Conservation (phyloP, 2,797 vertebrate genomes). For the Hemitrygon akajei region DNA sequence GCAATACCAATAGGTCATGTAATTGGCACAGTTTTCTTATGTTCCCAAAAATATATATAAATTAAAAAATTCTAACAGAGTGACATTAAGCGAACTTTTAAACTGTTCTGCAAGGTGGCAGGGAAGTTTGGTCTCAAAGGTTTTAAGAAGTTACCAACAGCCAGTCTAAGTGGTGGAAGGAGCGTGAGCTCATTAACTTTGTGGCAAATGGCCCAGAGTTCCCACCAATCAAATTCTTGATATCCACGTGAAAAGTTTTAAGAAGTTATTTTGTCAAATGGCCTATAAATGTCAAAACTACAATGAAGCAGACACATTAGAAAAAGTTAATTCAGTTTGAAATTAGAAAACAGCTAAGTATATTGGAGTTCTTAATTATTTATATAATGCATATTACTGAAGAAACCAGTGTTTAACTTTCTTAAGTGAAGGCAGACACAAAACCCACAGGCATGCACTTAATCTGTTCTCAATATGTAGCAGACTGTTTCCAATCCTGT, state of each 20-base stretch:
- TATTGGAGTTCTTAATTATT: background rate
- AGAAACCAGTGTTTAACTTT: background rate
- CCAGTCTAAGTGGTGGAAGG: background rate
- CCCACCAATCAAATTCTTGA: constrained; percentile 12
- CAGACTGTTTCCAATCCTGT: background rate
- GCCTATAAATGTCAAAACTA: background rate
- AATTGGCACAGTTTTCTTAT: background rate
- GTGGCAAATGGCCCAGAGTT: background rate
- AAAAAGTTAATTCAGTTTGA: background rate
- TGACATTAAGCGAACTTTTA: background rate
- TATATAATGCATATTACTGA: background rate
- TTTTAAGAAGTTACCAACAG: background rate
- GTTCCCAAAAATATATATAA: background rate
- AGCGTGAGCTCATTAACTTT: background rate
- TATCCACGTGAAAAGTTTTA: background rate
- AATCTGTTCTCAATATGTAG: constrained; percentile 34
- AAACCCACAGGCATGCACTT: constrained; percentile 13
- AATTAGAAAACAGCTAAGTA: background rate
- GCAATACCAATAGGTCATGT: background rate
- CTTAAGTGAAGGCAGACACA: constrained; percentile 26
- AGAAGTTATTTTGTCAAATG: background rate
- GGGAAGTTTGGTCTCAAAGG: background rate
- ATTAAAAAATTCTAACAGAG: background rate
- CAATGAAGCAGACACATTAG: background rate
- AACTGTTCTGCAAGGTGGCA: background rate